These are phyloP conservation scores for Albula glossodonta DNA, from an alignment of 2,113 vertebrate genomes.

Conservation along the genomic window DNA sequence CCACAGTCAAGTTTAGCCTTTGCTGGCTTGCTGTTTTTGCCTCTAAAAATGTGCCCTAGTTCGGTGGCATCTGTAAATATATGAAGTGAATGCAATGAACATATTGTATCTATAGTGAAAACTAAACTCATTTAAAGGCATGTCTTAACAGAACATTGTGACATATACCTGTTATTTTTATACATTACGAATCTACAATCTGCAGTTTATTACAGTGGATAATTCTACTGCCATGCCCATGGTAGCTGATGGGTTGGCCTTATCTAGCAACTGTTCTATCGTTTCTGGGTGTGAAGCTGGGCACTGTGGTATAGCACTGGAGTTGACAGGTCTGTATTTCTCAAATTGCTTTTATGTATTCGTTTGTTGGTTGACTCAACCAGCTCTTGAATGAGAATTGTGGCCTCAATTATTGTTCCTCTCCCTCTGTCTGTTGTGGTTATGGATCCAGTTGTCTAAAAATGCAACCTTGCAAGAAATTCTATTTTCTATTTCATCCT, in stretches of 20 bases:
- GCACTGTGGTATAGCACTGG: background rate
- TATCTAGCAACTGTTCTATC: background rate
- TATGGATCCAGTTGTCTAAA: background rate
- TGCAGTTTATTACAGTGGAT: background rate
- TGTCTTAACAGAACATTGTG: background rate
- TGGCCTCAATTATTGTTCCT: background rate
- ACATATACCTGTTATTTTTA: background rate
- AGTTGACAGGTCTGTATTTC: background rate
- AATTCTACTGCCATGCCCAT: background rate
- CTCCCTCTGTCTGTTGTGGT: background rate
- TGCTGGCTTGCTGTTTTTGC: background rate
- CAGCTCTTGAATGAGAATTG: background rate
- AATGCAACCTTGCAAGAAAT: background rate
- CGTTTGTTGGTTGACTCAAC: background rate
- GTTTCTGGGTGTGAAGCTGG: background rate
- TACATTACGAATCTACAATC: background rate
- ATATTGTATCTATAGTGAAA: background rate
- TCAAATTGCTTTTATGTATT: background rate
- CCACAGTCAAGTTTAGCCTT: background rate
- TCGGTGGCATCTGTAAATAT: background rate
- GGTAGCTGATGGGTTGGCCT: background rate
- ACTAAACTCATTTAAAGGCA: background rate
- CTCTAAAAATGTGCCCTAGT: background rate
- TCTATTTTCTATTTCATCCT: no score
- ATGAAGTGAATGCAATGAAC: background rate